Evolutionary conservation across 2,888 invertebrate species (phyloP).

Genomic region (Zhuqinia jingwanae): DNA sequence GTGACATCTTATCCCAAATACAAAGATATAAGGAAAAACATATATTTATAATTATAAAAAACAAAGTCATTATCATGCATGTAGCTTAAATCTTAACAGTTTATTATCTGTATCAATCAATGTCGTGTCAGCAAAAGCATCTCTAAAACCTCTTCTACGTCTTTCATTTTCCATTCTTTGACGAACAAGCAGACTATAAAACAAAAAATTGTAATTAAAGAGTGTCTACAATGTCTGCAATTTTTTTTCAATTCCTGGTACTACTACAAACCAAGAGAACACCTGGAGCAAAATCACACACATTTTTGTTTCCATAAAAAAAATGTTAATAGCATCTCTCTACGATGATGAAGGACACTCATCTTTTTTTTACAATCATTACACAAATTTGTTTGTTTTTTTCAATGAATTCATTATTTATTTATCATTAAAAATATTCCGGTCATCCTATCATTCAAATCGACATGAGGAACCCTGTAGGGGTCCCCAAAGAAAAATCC

Average conservation of each 20-base stretch:
- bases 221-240: not conserved
- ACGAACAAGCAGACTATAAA: not conserved
- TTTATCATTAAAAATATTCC: no score
- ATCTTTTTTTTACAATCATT: no score
- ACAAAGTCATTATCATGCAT: no score
- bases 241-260: not conserved
- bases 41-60: no score
- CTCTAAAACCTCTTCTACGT: not conserved
- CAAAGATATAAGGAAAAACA: no score
- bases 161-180: not conserved
- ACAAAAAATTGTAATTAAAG: conserved; percentile 13
- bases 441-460: no score
- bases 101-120: not conserved
- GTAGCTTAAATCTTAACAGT: no score
- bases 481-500: not conserved
- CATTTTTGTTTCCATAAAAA: not conserved
- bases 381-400: no score
- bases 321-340: not conserved
- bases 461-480: no score
- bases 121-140: not conserved
- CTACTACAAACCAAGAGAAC: no score
- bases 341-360: not conserved
- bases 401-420: no score
- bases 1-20: not conserved
- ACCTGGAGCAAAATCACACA: conserved; percentile 25